Percentiles rank a stretch among this genome's conserved stretches.
Evolutionary conservation across 2,888 invertebrate genomes (phyloP).

Genomic region (Ditula angustiorana): DNA sequence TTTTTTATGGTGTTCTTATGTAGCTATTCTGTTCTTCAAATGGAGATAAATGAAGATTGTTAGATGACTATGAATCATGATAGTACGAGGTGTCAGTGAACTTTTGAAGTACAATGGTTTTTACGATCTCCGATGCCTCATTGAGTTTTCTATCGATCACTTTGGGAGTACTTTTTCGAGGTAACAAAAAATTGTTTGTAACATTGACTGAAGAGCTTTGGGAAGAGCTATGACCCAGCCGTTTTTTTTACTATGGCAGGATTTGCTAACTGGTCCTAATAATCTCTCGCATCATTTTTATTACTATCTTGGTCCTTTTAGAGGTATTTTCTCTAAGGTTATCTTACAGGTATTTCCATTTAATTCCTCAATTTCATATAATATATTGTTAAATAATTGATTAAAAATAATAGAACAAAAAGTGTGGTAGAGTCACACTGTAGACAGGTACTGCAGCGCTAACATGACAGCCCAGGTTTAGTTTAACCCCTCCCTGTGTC

Average conservation of each 20-base stretch:
- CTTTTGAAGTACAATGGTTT: constrained; percentile 54
- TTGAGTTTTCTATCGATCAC: constrained; percentile 47
- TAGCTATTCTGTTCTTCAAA: constrained; percentile 50
- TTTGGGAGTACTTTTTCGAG: constrained; percentile 30
- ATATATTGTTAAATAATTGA: too few species aligned
- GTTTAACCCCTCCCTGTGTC: too few species aligned
- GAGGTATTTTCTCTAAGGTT: neutral
- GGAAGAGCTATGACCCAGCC: constrained; percentile 28
- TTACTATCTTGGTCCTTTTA: neutral
- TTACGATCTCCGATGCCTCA: constrained; percentile 51
- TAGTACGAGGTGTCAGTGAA: constrained; percentile 55
- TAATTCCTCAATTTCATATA: neutral
- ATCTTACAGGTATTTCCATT: neutral
- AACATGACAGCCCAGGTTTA: too few species aligned
- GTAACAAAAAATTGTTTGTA: constrained; percentile 35
- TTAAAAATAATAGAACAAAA: too few species aligned
- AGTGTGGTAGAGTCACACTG: too few species aligned
- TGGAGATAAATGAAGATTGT: constrained; percentile 59
- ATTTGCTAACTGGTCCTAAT: constrained; percentile 16
- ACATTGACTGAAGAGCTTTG: constrained; percentile 24
- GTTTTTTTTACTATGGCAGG: constrained; percentile 22
- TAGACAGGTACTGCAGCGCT: too few species aligned
- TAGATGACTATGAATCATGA: constrained; percentile 61
- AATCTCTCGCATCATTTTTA: neutral
- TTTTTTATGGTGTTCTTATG: constrained; percentile 58